Evolutionary conservation across 1,140 invertebrate species (phyloP).

Genomic region (Carposina sasakii): DNA sequence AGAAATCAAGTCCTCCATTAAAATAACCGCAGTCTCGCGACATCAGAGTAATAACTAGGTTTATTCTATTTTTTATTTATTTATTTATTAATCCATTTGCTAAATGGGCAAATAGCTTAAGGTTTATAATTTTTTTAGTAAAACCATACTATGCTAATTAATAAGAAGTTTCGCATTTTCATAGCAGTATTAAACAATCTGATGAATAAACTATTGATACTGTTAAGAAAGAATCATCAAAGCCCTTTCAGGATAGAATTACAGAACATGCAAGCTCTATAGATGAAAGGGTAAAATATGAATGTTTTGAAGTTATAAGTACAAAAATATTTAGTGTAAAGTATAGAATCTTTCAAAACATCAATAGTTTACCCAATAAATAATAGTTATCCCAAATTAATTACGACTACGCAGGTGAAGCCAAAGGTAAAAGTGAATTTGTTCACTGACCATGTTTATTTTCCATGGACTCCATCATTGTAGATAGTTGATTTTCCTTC

Average conservation of each 20-base stretch:
- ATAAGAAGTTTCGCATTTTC: no score
- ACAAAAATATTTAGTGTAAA: conserved; percentile 15
- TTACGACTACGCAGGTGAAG: not conserved
- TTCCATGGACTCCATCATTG: conserved; percentile 83
- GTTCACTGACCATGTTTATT: conserved; percentile 81
- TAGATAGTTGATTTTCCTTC: conserved; percentile 79
- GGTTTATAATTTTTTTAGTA: no score
- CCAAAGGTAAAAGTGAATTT: not conserved
- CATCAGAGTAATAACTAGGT: no score
- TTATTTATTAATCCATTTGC: no score
- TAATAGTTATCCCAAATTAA: conserved; percentile 8
- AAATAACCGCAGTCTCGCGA: no score
- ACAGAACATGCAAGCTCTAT: conserved; percentile 52
- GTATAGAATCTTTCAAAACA: conserved; percentile 58
- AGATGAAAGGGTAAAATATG: conserved; percentile 66
- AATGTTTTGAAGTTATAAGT: conserved; percentile 59
- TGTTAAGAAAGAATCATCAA: conserved; percentile 37
- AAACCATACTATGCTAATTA: no score
- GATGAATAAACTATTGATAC: conserved; percentile 78
- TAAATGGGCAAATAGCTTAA: no score
- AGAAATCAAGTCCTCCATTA: no score
- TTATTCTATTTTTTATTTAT: no score
- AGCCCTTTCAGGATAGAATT: conserved; percentile 60
- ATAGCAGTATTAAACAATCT: conserved; percentile 58
- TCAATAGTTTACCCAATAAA: conserved; percentile 74